These are phyloP conservation scores for Ptychoptera albimana DNA, from an alignment of 2,888 invertebrate genomes.

Conservation along the genomic window DNA sequence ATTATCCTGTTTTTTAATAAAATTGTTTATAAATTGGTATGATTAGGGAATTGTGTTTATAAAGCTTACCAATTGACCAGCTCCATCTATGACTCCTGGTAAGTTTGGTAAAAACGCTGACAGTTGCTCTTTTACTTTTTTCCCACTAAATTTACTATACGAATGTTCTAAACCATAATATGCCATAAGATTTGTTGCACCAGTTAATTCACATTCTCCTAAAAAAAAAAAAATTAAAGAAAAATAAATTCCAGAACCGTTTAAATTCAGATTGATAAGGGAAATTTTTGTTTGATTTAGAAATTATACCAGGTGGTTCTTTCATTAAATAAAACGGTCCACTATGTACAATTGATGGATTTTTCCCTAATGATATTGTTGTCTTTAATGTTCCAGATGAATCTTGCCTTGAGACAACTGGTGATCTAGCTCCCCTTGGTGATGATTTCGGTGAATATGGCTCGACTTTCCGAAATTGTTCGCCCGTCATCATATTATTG, in stretches of 20 bases:
- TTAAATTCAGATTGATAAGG: background rate
- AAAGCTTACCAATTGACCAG: slow-evolving; percentile 51
- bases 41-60: too few species aligned
- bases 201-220: slow-evolving; percentile 87
- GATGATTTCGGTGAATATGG: slow-evolving; percentile 93
- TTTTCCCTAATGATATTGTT: slow-evolving; percentile 92
- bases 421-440: slow-evolving; percentile 84
- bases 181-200: slow-evolving; percentile 92
- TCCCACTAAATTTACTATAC: slow-evolving; percentile 94
- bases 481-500: slow-evolving; percentile 74
- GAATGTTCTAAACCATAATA: slow-evolving; percentile 94
- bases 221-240: slow-evolving; percentile 17
- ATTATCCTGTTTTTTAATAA: too few species aligned
- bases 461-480: slow-evolving; percentile 84
- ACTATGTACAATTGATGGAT: slow-evolving; percentile 91
- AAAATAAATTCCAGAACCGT: slow-evolving; percentile 4
- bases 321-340: slow-evolving; percentile 98
- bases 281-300: slow-evolving; percentile 4
- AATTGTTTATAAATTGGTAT: too few species aligned
- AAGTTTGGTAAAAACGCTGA: slow-evolving; percentile 90
- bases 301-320: slow-evolving; percentile 70
- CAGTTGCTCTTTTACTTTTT: slow-evolving; percentile 86
- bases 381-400: slow-evolving; percentile 95
- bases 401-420: slow-evolving; percentile 90
- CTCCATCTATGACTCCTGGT: slow-evolving; percentile 89